Conservation (phyloP, 2,113 vertebrate species). For the human region DNA sequence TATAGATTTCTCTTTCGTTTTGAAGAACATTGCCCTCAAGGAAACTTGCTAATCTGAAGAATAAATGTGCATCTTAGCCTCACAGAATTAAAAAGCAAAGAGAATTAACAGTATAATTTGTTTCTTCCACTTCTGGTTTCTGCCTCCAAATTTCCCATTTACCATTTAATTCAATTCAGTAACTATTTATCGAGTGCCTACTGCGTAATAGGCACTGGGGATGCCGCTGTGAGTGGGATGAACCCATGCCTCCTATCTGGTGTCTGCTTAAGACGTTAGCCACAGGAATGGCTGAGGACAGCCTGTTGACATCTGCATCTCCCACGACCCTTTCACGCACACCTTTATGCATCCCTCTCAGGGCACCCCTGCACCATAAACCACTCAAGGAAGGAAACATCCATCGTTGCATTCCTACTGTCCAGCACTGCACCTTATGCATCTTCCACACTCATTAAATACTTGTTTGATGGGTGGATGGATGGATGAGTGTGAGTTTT, state of each 20-base stretch:
- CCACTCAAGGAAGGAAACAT: background rate
- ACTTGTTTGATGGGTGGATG: background rate
- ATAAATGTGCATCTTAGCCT: slow-evolving; percentile 18
- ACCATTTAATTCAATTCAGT: background rate
- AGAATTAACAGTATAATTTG: background rate
- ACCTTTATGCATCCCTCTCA: too few species aligned
- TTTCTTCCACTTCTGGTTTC: background rate
- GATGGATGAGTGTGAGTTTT: background rate
- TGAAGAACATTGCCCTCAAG: slow-evolving; percentile 55
- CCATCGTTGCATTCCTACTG: background rate
- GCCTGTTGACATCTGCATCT: background rate
- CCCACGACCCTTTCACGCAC: background rate
- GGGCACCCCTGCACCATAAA: background rate
- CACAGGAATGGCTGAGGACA: background rate
- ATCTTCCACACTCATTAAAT: background rate
- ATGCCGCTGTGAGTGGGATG: background rate
- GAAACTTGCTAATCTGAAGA: slow-evolving; percentile 48
- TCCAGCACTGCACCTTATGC: background rate
- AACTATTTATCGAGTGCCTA: background rate
- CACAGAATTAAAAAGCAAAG: slow-evolving; percentile 24
- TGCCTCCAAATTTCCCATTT: background rate
- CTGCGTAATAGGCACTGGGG: background rate
- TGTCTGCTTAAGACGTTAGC: background rate
- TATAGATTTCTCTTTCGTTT: background rate
- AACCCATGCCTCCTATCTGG: background rate